phyloP scores from a whole-genome alignment of 2,113 vertebrate species.

The Morone chrysops region DNA sequence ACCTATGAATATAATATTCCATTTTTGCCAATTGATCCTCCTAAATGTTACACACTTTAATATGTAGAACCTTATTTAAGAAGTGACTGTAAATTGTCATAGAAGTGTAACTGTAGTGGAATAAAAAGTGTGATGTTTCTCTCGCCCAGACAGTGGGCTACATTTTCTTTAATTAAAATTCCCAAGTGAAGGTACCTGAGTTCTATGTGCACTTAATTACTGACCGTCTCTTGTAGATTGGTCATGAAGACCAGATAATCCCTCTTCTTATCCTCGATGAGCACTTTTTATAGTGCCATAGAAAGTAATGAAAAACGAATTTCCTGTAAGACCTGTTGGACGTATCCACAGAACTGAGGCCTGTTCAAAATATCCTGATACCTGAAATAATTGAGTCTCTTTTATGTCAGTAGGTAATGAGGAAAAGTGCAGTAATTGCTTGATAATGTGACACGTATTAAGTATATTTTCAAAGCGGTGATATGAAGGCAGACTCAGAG shows the following conservation, averaged over 20 bases:
- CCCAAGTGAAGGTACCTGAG: background rate
- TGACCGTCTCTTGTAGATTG: conserved; percentile 11
- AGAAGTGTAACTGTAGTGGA: no score
- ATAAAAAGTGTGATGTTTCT: background rate
- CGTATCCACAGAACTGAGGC: conserved; percentile 1
- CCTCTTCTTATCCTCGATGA: conserved; percentile 5
- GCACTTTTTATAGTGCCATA: background rate
- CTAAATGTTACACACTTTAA: no score
- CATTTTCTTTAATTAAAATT: background rate
- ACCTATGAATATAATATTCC: no score
- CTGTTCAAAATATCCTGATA: conserved; percentile 12
- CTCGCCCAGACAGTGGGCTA: background rate
- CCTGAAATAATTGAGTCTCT: conserved; percentile 21
- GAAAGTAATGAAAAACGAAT: conserved; percentile 18
- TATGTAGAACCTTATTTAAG: background rate
- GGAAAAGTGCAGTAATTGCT: background rate
- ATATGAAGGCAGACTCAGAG: conserved; percentile 18
- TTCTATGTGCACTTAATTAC: conserved; percentile 1
- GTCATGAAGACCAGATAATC: conserved; percentile 20
- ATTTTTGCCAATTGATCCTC: no score
- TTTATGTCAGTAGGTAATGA: conserved; percentile 22
- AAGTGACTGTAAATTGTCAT: background rate
- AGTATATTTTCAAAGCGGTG: background rate
- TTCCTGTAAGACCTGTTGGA: conserved; percentile 37
- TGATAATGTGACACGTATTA: conserved; percentile 42